Percentiles rank a stretch among this genome's conserved stretches.
Conservation (phyloP, 2,888 invertebrate species). For the Melipona bicolor region DNA sequence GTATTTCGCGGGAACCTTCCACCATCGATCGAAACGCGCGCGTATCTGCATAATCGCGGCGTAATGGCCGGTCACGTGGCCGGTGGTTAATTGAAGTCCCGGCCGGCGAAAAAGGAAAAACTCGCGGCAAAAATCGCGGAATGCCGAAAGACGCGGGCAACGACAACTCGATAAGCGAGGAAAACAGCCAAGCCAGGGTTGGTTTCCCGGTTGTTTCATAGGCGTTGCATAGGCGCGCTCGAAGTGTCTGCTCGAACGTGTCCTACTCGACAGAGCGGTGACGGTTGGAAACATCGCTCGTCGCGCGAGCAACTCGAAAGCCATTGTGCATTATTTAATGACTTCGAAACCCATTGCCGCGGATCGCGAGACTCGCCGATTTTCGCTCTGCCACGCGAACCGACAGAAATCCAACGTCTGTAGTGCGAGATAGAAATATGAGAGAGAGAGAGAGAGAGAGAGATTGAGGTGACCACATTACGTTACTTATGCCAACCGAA, state of each 20-base stretch:
- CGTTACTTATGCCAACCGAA: conserved; percentile 14
- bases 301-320: conserved; percentile 29
- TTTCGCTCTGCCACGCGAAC: neutral
- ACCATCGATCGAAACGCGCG: too few species aligned
- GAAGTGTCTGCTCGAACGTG: conserved; percentile 20
- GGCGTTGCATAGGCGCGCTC: conserved; percentile 6
- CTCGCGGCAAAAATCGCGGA: neutral
- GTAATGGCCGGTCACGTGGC: neutral
- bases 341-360: conserved; percentile 25
- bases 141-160: conserved; percentile 2
- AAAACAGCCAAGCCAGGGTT: neutral
- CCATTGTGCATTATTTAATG: conserved; percentile 45
- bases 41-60: too few species aligned
- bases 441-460: neutral
- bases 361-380: conserved; percentile 16
- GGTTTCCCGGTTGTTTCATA: conserved; percentile 11
- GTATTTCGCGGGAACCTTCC: too few species aligned
- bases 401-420: neutral
- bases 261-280: neutral
- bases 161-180: conserved; percentile 20
- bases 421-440: neutral
- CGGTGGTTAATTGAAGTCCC: neutral
- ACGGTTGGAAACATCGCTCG: conserved; percentile 13
- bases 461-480: conserved; percentile 32
- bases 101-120: neutral